A percentile compares a stretch with the other conserved stretches of the same genome.
These are phyloP conservation scores for Dolomedes plantarius DNA, from an alignment of 2,888 invertebrate species.

Conservation along the genomic window DNA sequence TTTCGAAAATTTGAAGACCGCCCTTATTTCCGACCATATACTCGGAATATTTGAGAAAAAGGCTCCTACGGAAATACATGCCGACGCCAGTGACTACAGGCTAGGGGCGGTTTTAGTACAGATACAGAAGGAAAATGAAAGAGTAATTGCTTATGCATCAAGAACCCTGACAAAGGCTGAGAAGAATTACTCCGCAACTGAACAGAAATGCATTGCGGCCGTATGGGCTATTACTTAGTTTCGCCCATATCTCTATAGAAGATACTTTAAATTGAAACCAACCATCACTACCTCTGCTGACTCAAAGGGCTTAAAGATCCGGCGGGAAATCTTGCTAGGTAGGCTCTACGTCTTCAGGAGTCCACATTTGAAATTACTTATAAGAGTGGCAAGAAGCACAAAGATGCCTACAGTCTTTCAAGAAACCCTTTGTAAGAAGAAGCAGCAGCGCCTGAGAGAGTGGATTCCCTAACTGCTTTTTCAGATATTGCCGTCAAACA, in stretches of 20 bases:
- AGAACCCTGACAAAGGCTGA: neutral
- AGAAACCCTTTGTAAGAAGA: too few relatives aligned
- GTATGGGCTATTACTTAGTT: slow-evolving; percentile 73
- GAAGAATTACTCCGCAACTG: slow-evolving; percentile 56
- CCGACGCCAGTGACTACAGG: slow-evolving; percentile 22
- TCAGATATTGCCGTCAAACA: neutral
- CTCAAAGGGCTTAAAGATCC: slow-evolving; percentile 77
- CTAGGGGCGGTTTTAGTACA: neutral
- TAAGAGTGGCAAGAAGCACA: too few relatives aligned
- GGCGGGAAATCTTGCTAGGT: slow-evolving; percentile 77
- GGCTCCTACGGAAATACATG: neutral
- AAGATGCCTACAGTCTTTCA: too few relatives aligned
- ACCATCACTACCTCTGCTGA: slow-evolving; percentile 74
- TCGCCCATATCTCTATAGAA: slow-evolving; percentile 72
- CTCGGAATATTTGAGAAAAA: neutral
- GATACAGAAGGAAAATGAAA: neutral
- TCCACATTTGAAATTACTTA: too few relatives aligned
- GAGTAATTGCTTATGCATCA: neutral
- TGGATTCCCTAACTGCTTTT: too few relatives aligned
- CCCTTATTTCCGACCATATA: neutral
- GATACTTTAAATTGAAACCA: slow-evolving; percentile 73
- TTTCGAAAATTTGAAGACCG: neutral
- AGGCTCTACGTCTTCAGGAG: slow-evolving; percentile 77
- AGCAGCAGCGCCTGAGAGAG: too few relatives aligned
- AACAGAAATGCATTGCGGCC: slow-evolving; percentile 73